These are phyloP conservation scores for Lanius collurio DNA, from an alignment of 2,113 vertebrate genomes.

Conservation along the genomic window DNA sequence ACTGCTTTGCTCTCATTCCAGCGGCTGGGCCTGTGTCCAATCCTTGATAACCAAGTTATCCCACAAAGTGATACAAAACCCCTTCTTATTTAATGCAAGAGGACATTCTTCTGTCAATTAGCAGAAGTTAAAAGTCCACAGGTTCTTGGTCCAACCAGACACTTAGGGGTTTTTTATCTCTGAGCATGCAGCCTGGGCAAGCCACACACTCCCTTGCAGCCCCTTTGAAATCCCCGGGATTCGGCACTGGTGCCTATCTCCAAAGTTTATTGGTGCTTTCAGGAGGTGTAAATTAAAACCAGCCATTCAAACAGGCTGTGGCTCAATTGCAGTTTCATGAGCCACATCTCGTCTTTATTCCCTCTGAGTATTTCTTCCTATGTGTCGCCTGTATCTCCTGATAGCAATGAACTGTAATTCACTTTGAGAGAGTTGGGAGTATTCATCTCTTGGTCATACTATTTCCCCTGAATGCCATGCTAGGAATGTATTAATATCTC, in stretches of 20 bases:
- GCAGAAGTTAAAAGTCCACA: not conserved
- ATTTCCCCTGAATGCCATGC: not conserved
- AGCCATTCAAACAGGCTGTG: not conserved
- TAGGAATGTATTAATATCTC: slow-evolving; percentile 72
- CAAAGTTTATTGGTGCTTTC: not conserved
- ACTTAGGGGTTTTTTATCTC: not conserved
- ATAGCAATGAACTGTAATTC: not conserved
- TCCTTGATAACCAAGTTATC: not conserved
- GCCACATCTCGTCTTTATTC: not conserved
- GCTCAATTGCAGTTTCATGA: not conserved
- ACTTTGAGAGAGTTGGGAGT: not conserved
- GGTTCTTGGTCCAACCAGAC: not conserved
- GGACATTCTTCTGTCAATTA: not conserved
- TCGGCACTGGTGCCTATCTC: not conserved
- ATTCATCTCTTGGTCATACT: not conserved
- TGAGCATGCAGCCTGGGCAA: not conserved
- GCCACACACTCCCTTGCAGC: fast-evolving
- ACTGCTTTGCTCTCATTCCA: not conserved
- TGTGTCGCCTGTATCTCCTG: not conserved
- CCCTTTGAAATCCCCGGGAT: not conserved
- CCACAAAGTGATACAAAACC: not conserved
- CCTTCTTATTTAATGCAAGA: slow-evolving; percentile 15
- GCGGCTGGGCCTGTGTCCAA: not conserved
- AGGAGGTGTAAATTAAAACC: not conserved
- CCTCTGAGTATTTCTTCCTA: not conserved